Percentiles rank a stretch among this genome's conserved stretches.
These are phyloP conservation scores for Bunonema sp. DNA, from an alignment of 2,888 invertebrate species.

Conservation along the genomic window DNA sequence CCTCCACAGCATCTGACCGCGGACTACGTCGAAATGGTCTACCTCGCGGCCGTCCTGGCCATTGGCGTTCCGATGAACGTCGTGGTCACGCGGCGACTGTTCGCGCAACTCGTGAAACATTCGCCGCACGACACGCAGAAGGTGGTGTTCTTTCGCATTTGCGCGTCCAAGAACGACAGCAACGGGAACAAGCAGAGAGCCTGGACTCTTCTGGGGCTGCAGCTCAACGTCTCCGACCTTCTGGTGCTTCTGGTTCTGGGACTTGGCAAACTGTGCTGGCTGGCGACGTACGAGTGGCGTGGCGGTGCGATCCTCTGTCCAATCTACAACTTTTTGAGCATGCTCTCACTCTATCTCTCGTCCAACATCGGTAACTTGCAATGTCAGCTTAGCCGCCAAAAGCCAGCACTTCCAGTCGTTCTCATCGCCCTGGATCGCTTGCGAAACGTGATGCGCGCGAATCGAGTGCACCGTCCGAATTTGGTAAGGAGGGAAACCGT, in stretches of 20 bases:
- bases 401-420: too few species aligned
- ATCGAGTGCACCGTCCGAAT: too few species aligned
- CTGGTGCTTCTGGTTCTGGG: conserved; percentile 25
- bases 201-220: conserved; percentile 35
- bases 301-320: conserved; percentile 23
- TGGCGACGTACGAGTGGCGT: conserved; percentile 33
- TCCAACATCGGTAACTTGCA: conserved; percentile 41
- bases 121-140: too few species aligned
- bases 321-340: conserved; percentile 27
- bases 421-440: conserved; percentile 39
- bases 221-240: conserved; percentile 36
- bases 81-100: conserved; percentile 20
- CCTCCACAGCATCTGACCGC: conserved; percentile 22
- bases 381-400: too few species aligned
- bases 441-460: conserved; percentile 30
- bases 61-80: conserved; percentile 33
- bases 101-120: too few species aligned
- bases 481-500: too few species aligned
- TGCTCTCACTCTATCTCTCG: conserved; percentile 34
- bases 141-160: too few species aligned
- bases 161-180: too few species aligned
- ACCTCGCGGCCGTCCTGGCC: conserved; percentile 21
- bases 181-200: too few species aligned
- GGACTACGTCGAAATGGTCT: conserved; percentile 39
- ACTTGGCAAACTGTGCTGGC: conserved; percentile 34